Conservation (phyloP, 2,888 invertebrate genomes). For the Macroteleia sp. region DNA sequence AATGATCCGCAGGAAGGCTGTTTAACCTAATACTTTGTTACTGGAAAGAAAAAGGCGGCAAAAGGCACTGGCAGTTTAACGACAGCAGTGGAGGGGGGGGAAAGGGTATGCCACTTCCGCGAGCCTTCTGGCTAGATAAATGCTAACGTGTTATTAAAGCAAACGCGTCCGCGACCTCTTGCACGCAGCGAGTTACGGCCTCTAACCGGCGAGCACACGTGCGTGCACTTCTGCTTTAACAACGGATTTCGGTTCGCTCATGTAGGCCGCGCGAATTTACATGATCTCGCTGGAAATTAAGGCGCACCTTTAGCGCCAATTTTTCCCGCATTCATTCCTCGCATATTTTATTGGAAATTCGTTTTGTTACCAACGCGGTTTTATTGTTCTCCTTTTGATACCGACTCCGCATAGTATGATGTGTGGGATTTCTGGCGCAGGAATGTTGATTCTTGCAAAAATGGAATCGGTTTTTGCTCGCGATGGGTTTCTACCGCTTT, state of each 20-base stretch:
- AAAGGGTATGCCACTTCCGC: slow-evolving; percentile 12
- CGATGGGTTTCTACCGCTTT: too few species aligned
- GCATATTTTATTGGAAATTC: slow-evolving; percentile 24
- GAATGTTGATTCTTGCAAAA: too few species aligned
- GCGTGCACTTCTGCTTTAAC: background rate
- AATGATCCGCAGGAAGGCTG: slow-evolving; percentile 40
- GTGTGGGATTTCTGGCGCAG: too few species aligned
- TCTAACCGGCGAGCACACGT: background rate
- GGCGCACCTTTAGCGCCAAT: background rate
- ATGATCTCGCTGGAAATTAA: slow-evolving; percentile 1
- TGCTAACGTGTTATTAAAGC: slow-evolving; percentile 1
- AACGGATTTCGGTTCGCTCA: slow-evolving; percentile 24
- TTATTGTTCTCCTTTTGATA: slow-evolving; percentile 8
- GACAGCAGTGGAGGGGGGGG: background rate
- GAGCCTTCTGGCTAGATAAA: slow-evolving; percentile 12
- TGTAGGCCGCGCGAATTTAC: slow-evolving; percentile 7
- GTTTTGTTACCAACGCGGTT: background rate
- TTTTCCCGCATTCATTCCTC: background rate
- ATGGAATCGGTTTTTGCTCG: too few species aligned
- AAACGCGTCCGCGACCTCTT: slow-evolving; percentile 15
- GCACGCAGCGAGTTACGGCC: slow-evolving; percentile 5
- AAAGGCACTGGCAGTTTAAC: too few species aligned
- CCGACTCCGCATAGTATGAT: too few species aligned
- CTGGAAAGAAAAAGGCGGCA: background rate
- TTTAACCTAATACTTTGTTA: slow-evolving; percentile 23